Base-by-base conservation (phyloP, 2,888 invertebrate genomes). In the Ariolimax columbianus region DNA sequence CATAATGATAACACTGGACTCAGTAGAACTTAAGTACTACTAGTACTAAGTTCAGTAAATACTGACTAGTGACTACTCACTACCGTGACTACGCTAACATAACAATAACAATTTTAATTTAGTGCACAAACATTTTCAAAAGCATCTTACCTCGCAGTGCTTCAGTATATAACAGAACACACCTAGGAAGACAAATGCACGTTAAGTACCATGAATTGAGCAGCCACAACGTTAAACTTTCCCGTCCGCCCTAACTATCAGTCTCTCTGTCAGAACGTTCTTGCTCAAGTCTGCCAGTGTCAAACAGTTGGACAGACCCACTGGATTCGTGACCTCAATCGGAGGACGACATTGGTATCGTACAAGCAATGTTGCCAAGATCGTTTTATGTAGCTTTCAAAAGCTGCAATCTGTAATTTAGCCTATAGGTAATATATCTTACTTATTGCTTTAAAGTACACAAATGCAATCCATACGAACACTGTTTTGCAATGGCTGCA, bases 291-390 rank as follows among this genome's bases (percentile, higher is more conserved):
- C 26, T 9, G 11, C 26, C 72, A 72, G 72, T 66, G 70, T 51
- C 19, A 51, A 75, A 51, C 75, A 51, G 75, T 51, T 30, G 1
- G 11, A 30, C n/a, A n/a, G n/a, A n/a, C n/a, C n/a, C n/a, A n/a
- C n/a, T n/a, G n/a, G n/a, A 38, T 38, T 0, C 51, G 23, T 33
- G 51, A 75, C 73, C 73, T 75, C 33, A n/a, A n/a, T n/a, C n/a
- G 33, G 47, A n/a, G 43, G 1, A 73, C 73, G 73, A 73, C 47
- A 47, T 47, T 47, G 73, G 47, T 73, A 73, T 73, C 73, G 73
- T 43, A 17, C 40, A 11, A 26, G 11, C n/a, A 23, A 11, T 11
- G 3, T 23, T 63, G n/a, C 3, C 59, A 2, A n/a, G 26, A 63
- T 63, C 59, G 59, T 63, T 2, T 9, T n/a, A 26, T 4, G n/a